These are phyloP conservation scores for Macroglossus sobrinus DNA, from an alignment of 2,113 vertebrate species.

Conservation along the genomic window DNA sequence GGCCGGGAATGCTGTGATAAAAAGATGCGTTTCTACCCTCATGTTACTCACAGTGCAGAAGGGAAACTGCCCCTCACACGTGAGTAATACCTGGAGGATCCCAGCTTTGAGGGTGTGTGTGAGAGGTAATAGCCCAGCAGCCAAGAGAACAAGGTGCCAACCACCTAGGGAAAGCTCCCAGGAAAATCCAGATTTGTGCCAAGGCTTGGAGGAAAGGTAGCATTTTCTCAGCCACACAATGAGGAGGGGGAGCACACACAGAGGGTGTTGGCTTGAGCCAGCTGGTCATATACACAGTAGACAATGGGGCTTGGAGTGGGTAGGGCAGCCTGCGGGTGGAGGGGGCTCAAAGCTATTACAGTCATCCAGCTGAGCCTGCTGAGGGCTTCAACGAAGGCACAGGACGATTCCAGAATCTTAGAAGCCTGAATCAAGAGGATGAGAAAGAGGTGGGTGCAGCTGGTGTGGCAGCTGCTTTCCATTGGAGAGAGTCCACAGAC, in stretches of 20 bases:
- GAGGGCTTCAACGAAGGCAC: not conserved
- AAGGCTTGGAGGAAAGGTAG: not conserved
- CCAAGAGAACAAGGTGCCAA: not conserved
- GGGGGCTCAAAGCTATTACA: not conserved
- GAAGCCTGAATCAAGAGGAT: not conserved
- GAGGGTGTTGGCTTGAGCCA: not conserved
- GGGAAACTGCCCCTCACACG: not conserved
- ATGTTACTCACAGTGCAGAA: not conserved
- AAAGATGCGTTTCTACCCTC: not conserved
- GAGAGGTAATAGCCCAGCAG: not conserved
- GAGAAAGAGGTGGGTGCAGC: not conserved
- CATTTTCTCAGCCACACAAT: not conserved
- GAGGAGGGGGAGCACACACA: not conserved
- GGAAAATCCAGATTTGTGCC: not conserved
- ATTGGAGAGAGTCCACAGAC: not conserved
- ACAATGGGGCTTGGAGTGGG: accelerated
- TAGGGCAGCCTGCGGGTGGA: not conserved
- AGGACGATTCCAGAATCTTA: not conserved
- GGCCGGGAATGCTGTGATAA: not conserved
- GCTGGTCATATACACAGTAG: not conserved
- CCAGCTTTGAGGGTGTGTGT: not conserved
- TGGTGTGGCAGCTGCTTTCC: not conserved
- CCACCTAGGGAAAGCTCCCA: not conserved
- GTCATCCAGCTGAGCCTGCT: not conserved
- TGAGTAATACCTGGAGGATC: not conserved